Conservation (phyloP, 2,888 invertebrate species). For the Stenotaenia linearis region DNA sequence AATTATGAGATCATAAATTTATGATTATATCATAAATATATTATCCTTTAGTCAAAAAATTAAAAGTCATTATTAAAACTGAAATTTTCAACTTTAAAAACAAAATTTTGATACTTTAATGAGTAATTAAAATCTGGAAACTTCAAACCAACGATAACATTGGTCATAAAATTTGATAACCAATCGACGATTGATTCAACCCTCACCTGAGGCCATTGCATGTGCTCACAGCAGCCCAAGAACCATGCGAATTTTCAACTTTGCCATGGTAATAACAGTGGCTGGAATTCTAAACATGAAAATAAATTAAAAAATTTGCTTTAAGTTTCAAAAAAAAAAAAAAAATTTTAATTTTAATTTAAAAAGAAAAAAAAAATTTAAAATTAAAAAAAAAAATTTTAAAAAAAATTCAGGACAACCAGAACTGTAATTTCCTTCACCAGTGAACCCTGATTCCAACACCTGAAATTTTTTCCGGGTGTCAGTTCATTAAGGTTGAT, state of each 20-base stretch:
- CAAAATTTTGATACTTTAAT: background rate
- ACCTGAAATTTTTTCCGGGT: slow-evolving; percentile 24
- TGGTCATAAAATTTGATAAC: background rate
- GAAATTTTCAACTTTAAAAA: background rate
- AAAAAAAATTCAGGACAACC: no score
- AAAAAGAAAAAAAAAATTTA: background rate
- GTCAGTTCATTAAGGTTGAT: slow-evolving; percentile 27
- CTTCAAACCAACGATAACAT: no score
- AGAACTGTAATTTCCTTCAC: slow-evolving; percentile 1
- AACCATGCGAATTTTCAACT: slow-evolving; percentile 61
- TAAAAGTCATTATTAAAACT: no score
- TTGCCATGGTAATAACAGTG: slow-evolving; percentile 72
- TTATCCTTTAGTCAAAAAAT: no score
- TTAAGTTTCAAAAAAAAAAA: background rate
- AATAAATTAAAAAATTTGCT: slow-evolving; percentile 27
- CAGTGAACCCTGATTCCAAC: background rate
- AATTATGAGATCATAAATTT: background rate
- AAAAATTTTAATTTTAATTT: background rate
- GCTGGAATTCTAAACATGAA: slow-evolving; percentile 58
- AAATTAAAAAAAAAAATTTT: background rate
- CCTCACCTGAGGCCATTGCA: slow-evolving; percentile 58
- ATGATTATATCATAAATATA: background rate
- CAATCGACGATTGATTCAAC: background rate
- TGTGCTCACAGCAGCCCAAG: slow-evolving; percentile 79
- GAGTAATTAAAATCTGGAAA: no score